Evolutionary conservation across 2,797 vertebrate genomes (phyloP).

Genomic region (Ibycter americanus): DNA sequence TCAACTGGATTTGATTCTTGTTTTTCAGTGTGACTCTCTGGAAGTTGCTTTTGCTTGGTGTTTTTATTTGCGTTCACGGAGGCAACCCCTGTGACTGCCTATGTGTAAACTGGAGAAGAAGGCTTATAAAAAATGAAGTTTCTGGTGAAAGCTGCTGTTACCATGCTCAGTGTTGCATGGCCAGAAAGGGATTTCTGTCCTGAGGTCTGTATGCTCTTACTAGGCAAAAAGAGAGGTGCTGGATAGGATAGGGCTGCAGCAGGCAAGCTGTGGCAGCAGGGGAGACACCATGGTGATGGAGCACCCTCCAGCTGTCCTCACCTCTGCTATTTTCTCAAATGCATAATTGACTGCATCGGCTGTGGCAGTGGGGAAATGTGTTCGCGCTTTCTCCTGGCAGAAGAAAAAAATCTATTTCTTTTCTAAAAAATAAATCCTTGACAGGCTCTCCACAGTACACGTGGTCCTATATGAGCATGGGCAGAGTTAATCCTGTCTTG

Average conservation of each 20-base stretch:
- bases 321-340: background rate
- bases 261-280: background rate
- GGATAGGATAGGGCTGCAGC: background rate
- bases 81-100: background rate
- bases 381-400: background rate
- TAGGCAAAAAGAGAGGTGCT: background rate
- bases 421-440: background rate
- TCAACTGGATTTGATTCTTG: background rate
- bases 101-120: background rate
- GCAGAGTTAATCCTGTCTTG: background rate
- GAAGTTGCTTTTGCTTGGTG: background rate
- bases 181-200: background rate
- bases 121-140: background rate
- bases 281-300: background rate
- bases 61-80: background rate
- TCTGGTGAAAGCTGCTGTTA: background rate
- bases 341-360: background rate
- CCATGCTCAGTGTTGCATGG: background rate
- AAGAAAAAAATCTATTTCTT: fast-evolving
- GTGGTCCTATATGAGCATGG: background rate
- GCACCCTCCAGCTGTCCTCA: background rate
- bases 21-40: background rate
- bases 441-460: background rate
- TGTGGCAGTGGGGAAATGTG: background rate
- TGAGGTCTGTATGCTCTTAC: background rate